These are phyloP conservation scores for Bubo blakistoni DNA, from an alignment of 2,113 vertebrate genomes.

Conservation along the genomic window DNA sequence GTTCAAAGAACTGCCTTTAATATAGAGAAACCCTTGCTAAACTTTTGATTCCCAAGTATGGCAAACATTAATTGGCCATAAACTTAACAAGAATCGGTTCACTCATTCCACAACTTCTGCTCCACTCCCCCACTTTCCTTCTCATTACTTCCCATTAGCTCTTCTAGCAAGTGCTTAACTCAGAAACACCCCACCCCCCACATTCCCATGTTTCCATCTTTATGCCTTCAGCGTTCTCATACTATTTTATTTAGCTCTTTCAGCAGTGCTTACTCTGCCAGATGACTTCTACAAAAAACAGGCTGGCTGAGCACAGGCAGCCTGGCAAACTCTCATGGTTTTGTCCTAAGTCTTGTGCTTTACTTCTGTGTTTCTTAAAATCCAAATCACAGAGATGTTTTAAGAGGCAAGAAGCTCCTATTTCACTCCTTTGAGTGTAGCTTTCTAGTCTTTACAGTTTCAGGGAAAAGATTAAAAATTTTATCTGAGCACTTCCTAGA, in stretches of 20 bases:
- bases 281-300: constrained; percentile 19
- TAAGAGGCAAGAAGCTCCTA: neutral
- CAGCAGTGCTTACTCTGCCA: neutral
- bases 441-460: neutral
- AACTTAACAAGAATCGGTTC: constrained; percentile 67
- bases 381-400: neutral
- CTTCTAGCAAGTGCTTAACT: constrained; percentile 19
- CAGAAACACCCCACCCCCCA: constrained; percentile 28
- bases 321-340: neutral
- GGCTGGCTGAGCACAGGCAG: neutral
- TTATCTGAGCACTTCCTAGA: neutral
- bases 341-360: neutral
- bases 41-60: constrained; percentile 67
- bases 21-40: constrained; percentile 60
- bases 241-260: constrained; percentile 33
- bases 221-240: neutral
- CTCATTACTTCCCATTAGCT: constrained; percentile 38
- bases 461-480: constrained; percentile 11
- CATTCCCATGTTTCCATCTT: constrained; percentile 45
- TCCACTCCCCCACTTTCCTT: constrained; percentile 18
- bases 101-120: constrained; percentile 45
- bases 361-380: neutral
- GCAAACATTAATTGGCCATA: constrained; percentile 71
- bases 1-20: constrained; percentile 71
- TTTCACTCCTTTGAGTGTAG: neutral